Evolutionary conservation across 2,797 vertebrate genomes (phyloP).

Genomic region (Xiphorhynchus erythropygius): DNA sequence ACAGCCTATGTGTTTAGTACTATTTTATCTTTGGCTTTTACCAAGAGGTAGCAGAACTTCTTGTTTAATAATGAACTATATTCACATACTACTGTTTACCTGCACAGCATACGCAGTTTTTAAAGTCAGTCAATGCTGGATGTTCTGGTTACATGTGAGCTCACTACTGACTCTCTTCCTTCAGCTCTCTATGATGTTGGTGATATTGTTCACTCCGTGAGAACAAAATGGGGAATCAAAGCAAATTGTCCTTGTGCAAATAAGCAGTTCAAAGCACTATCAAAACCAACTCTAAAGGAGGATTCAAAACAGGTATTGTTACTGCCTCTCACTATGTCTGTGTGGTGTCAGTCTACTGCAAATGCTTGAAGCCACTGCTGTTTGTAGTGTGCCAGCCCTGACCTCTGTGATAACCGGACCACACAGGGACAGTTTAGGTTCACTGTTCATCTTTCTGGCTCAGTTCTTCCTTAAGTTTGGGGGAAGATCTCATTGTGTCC

Average conservation of each 20-base stretch:
- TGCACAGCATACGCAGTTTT: neutral
- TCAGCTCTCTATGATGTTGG: conserved; percentile 82
- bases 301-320: conserved; percentile 78
- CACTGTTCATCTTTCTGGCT: neutral
- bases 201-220: conserved; percentile 80
- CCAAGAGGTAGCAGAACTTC: neutral
- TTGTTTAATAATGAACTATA: neutral
- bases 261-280: conserved; percentile 76
- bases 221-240: conserved; percentile 83
- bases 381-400: neutral
- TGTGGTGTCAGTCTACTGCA: neutral
- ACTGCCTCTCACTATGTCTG: neutral
- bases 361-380: neutral
- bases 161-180: conserved; percentile 15
- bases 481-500: neutral
- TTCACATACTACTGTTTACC: neutral
- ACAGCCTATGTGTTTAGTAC: neutral
- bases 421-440: accelerated
- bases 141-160: neutral
- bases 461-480: neutral
- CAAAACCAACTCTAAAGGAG: conserved; percentile 77
- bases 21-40: neutral
- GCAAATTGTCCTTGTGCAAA: conserved; percentile 82
- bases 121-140: neutral
- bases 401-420: neutral